Conservation (phyloP, 53 echinoderm and acorn worm species). For the Holothuria scabra region DNA sequence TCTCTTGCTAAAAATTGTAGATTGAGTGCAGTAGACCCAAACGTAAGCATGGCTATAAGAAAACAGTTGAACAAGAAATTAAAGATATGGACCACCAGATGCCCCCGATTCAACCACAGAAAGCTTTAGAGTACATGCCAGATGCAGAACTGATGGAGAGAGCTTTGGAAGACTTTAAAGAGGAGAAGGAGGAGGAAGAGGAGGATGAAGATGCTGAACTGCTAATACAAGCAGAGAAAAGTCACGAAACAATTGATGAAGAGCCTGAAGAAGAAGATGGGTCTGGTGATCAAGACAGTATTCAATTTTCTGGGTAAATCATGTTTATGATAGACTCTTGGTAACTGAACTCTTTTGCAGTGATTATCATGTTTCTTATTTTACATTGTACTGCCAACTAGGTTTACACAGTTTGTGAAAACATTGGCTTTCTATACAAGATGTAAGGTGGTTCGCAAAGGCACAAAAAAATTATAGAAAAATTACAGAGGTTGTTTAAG, state of each 20-base stretch:
- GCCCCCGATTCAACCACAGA: constrained; percentile 74
- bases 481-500: too few relatives aligned
- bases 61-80: constrained; percentile 79
- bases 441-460: too few relatives aligned
- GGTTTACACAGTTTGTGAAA: too few relatives aligned
- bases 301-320: constrained; percentile 41
- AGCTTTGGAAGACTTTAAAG: constrained; percentile 38
- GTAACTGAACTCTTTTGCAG: too few relatives aligned
- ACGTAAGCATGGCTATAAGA: constrained; percentile 69
- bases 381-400: too few relatives aligned
- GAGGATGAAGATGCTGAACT: constrained; percentile 8
- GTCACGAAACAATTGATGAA: background rate
- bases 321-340: background rate
- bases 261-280: constrained; percentile 31
- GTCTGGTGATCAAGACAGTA: constrained; percentile 31
- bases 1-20: constrained; percentile 36
- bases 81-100: constrained; percentile 86
- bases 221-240: constrained; percentile 25
- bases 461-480: too few relatives aligned
- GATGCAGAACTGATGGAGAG: constrained; percentile 74
- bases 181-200: constrained; percentile 33
- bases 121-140: constrained; percentile 84
- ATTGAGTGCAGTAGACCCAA: constrained; percentile 96
- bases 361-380: too few relatives aligned
- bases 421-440: too few relatives aligned